Conservation (phyloP, 2,113 vertebrate species). For the Nesospiza acunhae region DNA sequence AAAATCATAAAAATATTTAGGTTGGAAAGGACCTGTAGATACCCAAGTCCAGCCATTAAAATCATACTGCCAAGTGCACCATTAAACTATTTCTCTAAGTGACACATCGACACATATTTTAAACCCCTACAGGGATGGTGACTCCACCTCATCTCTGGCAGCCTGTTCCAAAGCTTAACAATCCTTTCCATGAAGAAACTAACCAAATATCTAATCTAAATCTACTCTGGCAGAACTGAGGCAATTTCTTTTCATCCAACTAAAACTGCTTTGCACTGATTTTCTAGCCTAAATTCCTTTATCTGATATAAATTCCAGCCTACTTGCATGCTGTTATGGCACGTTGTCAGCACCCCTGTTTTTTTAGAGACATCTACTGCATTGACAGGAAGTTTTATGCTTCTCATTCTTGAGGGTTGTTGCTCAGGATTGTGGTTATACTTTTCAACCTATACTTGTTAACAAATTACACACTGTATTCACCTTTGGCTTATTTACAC, state of each 20-base stretch:
- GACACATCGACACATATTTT: background rate
- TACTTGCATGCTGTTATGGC: background rate
- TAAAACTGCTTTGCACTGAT: background rate
- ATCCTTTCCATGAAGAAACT: background rate
- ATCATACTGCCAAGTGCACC: background rate
- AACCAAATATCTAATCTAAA: background rate
- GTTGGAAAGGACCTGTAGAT: background rate
- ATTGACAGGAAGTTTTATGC: background rate
- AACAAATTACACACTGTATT: background rate
- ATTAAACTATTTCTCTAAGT: background rate
- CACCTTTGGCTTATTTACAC: background rate
- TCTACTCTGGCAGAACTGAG: background rate
- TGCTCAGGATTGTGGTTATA: background rate
- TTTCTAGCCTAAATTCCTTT: background rate
- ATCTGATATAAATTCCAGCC: background rate
- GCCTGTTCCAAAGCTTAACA: background rate
- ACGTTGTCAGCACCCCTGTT: fast-evolving
- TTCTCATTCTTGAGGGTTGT: background rate
- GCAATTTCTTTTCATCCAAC: background rate
- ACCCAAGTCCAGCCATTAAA: background rate
- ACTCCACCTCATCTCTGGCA: background rate
- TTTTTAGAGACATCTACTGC: background rate
- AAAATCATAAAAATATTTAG: background rate
- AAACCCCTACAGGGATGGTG: background rate
- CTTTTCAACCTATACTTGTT: background rate